These are phyloP conservation scores for Epirrhoe tristata DNA, from an alignment of 2,888 invertebrate genomes.

Conservation along the genomic window DNA sequence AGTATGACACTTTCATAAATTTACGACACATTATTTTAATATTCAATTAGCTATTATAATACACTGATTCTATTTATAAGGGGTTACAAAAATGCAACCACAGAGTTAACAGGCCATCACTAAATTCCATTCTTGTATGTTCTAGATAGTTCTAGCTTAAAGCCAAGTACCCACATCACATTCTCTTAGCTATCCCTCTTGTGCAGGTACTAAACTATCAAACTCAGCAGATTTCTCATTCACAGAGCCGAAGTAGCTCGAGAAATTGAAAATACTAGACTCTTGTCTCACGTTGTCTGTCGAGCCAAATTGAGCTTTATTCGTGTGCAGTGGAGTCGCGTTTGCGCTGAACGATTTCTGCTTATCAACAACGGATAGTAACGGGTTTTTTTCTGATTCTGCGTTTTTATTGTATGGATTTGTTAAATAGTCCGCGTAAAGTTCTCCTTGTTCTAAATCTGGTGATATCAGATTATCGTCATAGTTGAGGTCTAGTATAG, in stretches of 20 bases:
- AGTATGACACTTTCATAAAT: background rate
- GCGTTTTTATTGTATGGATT: slow-evolving; percentile 83
- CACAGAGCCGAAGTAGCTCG: slow-evolving; percentile 87
- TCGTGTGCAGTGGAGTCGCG: slow-evolving; percentile 73
- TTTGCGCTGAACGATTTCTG: slow-evolving; percentile 73
- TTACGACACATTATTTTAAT: too few species aligned
- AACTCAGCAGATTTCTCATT: slow-evolving; percentile 86
- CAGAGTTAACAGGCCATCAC: background rate
- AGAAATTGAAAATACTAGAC: slow-evolving; percentile 85
- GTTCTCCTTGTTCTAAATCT: slow-evolving; percentile 60
- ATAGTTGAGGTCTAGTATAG: slow-evolving; percentile 38
- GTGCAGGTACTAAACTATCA: slow-evolving; percentile 70
- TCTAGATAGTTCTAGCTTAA: slow-evolving; percentile 42
- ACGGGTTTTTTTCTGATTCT: slow-evolving; percentile 45
- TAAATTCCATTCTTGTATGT: background rate
- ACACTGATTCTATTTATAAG: too few species aligned
- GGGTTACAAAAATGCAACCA: too few species aligned
- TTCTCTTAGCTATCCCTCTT: slow-evolving; percentile 73
- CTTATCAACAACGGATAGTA: slow-evolving; percentile 56
- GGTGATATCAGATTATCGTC: slow-evolving; percentile 46
- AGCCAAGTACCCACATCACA: slow-evolving; percentile 73
- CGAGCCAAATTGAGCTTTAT: slow-evolving; percentile 76
- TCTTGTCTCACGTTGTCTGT: slow-evolving; percentile 74
- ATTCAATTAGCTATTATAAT: background rate
- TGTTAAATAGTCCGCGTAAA: slow-evolving; percentile 84